Conservation (phyloP, 2,113 vertebrate species). For the Epinephelus moara region DNA sequence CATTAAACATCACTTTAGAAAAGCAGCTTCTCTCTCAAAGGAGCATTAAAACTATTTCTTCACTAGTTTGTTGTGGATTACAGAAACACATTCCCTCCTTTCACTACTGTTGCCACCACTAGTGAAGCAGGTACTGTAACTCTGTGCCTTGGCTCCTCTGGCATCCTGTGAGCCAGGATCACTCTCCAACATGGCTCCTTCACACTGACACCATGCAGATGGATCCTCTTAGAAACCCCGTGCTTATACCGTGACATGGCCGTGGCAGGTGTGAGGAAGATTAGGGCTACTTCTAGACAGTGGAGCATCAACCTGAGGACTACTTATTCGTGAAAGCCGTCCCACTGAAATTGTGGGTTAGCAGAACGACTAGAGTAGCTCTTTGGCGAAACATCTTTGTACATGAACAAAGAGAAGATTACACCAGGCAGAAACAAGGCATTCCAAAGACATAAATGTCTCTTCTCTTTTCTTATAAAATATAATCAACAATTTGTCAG, state of each 20-base stretch:
- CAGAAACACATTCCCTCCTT: background rate
- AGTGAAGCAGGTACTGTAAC: conserved; percentile 22
- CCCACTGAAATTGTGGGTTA: conserved; percentile 37
- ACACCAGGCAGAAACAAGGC: background rate
- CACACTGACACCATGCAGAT: conserved; percentile 34
- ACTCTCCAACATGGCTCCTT: conserved; percentile 25
- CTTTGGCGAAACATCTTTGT: background rate
- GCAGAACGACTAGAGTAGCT: background rate
- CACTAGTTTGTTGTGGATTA: background rate
- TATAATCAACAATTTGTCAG: background rate
- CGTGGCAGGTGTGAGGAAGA: conserved; percentile 74
- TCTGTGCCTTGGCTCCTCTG: background rate
- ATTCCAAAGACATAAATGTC: background rate
- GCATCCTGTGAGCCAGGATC: conserved; percentile 33
- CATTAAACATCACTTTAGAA: conserved; percentile 7
- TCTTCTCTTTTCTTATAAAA: background rate
- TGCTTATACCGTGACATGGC: conserved; percentile 72
- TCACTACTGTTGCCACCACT: background rate
- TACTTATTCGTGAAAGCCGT: conserved; percentile 29
- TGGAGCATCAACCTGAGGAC: conserved; percentile 16
- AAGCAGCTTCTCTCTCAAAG: conserved; percentile 1
- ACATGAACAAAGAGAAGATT: background rate
- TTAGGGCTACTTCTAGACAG: conserved; percentile 64
- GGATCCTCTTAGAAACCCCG: conserved; percentile 64
- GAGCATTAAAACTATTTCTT: background rate